A percentile compares a stretch with the other conserved stretches of the same genome.
Conservation (phyloP, 2,797 vertebrate genomes). For the Sphenodon punctatus region DNA sequence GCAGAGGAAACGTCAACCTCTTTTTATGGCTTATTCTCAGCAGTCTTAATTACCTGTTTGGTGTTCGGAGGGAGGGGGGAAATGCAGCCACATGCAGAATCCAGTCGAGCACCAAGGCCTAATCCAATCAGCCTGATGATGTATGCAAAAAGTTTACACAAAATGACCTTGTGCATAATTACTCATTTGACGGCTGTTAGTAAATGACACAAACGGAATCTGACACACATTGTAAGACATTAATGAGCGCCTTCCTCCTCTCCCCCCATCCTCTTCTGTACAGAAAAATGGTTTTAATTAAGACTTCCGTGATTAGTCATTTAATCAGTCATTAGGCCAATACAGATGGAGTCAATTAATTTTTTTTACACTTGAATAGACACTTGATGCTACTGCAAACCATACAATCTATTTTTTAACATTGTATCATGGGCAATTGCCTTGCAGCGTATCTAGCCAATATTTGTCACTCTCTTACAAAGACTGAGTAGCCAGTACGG, state of each 20-base stretch:
- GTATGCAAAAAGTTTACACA: slow-evolving; percentile 38
- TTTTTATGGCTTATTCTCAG: slow-evolving; percentile 33
- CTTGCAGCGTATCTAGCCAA: neutral
- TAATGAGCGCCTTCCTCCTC: slow-evolving; percentile 64
- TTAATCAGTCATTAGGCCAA: slow-evolving; percentile 79
- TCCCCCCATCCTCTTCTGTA: slow-evolving; percentile 49
- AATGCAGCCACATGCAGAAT: slow-evolving; percentile 24
- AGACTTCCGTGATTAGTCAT: slow-evolving; percentile 78
- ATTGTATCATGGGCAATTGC: slow-evolving; percentile 18
- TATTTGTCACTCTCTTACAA: neutral
- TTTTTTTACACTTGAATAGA: slow-evolving; percentile 73
- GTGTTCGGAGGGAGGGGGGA: slow-evolving; percentile 41
- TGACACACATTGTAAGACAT: slow-evolving; percentile 52
- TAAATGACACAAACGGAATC: slow-evolving; percentile 55
- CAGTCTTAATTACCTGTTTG: slow-evolving; percentile 43
- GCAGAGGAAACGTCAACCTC: slow-evolving; percentile 42
- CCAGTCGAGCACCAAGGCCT: slow-evolving; percentile 3
- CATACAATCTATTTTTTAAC: slow-evolving; percentile 20
- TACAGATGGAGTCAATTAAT: slow-evolving; percentile 77
- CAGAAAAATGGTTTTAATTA: slow-evolving; percentile 77
- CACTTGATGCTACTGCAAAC: slow-evolving; percentile 61
- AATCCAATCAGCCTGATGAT: slow-evolving; percentile 52
- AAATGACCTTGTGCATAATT: slow-evolving; percentile 64
- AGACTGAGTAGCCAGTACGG: neutral
- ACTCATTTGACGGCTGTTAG: slow-evolving; percentile 60